These are phyloP conservation scores for Pitangus sulphuratus DNA, from an alignment of 2,797 vertebrate genomes.

Conservation along the genomic window DNA sequence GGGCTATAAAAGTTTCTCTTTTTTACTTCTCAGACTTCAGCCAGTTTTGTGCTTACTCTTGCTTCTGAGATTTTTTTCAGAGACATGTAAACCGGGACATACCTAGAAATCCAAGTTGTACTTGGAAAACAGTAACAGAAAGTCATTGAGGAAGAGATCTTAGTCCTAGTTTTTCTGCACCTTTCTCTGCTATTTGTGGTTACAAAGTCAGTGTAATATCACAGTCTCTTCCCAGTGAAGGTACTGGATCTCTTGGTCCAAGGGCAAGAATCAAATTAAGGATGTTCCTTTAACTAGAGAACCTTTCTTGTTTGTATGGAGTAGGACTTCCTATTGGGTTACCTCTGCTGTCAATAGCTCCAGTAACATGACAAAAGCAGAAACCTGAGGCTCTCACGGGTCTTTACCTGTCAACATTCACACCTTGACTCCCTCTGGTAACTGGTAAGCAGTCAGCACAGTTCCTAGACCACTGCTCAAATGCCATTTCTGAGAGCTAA, in stretches of 20 bases:
- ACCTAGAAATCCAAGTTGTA: not conserved
- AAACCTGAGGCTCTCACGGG: not conserved
- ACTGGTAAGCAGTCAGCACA: not conserved
- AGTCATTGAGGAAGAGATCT: not conserved
- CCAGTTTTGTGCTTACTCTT: constrained; percentile 14
- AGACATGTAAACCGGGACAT: not conserved
- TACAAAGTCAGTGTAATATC: not conserved
- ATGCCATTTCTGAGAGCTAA: not conserved
- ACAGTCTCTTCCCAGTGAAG: not conserved
- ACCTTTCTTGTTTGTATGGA: not conserved
- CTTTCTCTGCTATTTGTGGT: not conserved
- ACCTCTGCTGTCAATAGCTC: not conserved
- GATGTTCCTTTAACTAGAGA: not conserved
- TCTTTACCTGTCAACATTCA: not conserved
- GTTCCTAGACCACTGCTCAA: not conserved
- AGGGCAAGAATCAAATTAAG: not conserved
- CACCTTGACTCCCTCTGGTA: not conserved
- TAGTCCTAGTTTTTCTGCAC: not conserved
- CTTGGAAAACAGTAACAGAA: not conserved
- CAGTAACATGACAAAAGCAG: not conserved
- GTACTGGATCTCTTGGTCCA: not conserved
- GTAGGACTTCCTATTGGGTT: not conserved
- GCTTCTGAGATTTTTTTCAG: not conserved
- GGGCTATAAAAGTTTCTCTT: constrained; percentile 30
- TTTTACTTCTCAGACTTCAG: not conserved